These are phyloP conservation scores for Amphipyra berbera DNA, from an alignment of 2,888 invertebrate species.

Conservation along the genomic window DNA sequence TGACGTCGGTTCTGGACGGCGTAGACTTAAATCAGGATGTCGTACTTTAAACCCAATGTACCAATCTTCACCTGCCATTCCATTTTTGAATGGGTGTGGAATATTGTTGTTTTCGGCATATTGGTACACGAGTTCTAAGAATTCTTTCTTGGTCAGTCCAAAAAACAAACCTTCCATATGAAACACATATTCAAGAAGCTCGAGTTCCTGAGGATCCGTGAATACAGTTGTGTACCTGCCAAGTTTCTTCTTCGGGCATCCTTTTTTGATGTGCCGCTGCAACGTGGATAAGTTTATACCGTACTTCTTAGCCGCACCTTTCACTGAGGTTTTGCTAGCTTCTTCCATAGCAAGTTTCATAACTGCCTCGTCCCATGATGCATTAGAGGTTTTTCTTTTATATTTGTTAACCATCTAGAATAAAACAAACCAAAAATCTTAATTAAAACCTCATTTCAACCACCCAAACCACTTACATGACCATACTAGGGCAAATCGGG, in stretches of 20 bases:
- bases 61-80: neutral
- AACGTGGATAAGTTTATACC: constrained; percentile 34
- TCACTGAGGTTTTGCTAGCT: constrained; percentile 31
- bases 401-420: constrained; percentile 28
- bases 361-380: constrained; percentile 32
- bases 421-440: constrained; percentile 14
- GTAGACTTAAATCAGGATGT: constrained; percentile 1
- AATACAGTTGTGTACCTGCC: constrained; percentile 23
- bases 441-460: constrained; percentile 10
- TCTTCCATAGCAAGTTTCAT: constrained; percentile 37
- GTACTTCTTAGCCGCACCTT: constrained; percentile 31
- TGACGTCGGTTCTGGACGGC: neutral
- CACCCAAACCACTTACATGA: constrained; percentile 4
- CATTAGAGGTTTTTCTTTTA: constrained; percentile 31
- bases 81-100: neutral
- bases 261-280: constrained; percentile 34
- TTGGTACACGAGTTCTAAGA: neutral
- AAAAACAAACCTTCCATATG: constrained; percentile 8
- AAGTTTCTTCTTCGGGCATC: constrained; percentile 24
- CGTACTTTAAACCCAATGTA: neutral
- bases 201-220: constrained; percentile 11
- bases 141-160: neutral
- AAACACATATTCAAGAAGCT: constrained; percentile 11
- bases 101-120: neutral
- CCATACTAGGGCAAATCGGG: constrained; percentile 3